phyloP scores from a whole-genome alignment of 2,888 invertebrate species.

The Drosophila emarginata region DNA sequence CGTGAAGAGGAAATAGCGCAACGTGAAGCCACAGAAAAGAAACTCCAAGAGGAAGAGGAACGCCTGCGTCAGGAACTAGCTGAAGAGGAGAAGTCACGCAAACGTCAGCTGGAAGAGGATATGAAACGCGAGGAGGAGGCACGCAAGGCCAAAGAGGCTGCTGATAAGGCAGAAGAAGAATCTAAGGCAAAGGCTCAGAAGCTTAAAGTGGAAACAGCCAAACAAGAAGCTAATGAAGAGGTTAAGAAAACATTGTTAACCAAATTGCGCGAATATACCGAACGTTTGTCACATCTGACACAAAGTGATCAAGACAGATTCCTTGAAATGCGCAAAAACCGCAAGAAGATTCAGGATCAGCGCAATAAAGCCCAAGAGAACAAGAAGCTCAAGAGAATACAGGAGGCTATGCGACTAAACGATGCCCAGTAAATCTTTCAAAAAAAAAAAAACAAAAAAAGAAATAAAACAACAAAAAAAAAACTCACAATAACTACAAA shows the following conservation, averaged over 20 bases:
- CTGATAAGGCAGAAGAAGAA: constrained; percentile 57
- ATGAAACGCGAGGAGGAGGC: constrained; percentile 68
- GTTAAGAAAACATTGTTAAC: constrained; percentile 55
- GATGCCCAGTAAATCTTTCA: constrained; percentile 60
- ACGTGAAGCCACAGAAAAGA: constrained; percentile 67
- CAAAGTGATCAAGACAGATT: constrained; percentile 79
- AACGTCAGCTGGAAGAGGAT: constrained; percentile 62
- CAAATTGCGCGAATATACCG: constrained; percentile 67
- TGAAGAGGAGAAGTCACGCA: constrained; percentile 65
- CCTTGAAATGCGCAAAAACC: constrained; percentile 74
- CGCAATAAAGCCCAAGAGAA: constrained; percentile 65
- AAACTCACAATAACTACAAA: not conserved
- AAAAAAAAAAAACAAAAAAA: no score
- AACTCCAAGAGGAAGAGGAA: constrained; percentile 75
- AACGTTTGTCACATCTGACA: constrained; percentile 72
- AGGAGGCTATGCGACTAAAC: constrained; percentile 60
- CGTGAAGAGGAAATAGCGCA: constrained; percentile 77
- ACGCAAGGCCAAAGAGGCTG: constrained; percentile 64
- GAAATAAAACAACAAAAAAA: no score
- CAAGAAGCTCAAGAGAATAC: constrained; percentile 62
- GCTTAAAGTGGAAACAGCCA: constrained; percentile 55
- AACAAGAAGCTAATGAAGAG: constrained; percentile 59
- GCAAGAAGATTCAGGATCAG: constrained; percentile 71
- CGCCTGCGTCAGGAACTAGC: constrained; percentile 70
- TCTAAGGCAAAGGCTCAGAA: constrained; percentile 57